Percentiles rank a stretch among this genome's conserved stretches.
Evolutionary conservation across 2,113 vertebrate genomes (phyloP).

Genomic region (Pluvialis apricaria): DNA sequence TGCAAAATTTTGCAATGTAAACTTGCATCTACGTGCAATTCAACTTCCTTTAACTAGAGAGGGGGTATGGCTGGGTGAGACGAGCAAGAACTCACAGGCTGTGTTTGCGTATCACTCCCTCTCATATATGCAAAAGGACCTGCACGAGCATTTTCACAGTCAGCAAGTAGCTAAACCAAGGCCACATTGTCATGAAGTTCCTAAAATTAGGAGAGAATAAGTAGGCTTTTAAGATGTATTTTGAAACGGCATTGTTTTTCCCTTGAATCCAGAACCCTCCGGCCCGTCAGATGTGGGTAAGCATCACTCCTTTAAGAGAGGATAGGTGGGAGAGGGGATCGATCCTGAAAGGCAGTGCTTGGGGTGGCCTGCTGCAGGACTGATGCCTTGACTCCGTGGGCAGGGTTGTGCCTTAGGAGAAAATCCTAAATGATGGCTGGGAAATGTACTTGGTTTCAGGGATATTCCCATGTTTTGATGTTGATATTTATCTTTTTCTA

Average conservation of each 20-base stretch:
- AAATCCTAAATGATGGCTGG: not conserved
- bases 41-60: not conserved
- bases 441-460: not conserved
- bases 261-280: not conserved
- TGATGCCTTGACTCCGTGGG: not conserved
- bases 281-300: not conserved
- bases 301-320: not conserved
- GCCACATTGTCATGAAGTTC: not conserved
- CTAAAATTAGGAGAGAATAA: not conserved
- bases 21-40: not conserved
- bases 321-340: not conserved
- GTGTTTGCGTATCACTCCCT: not conserved
- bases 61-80: rapidly evolving
- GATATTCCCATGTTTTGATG: not conserved
- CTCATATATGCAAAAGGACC: not conserved
- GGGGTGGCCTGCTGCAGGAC: not conserved
- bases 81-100: not conserved
- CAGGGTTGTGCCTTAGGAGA: not conserved
- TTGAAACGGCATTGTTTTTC: not conserved
- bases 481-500: not conserved
- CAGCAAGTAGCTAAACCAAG: not conserved
- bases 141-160: not conserved
- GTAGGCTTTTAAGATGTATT: not conserved
- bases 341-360: not conserved
- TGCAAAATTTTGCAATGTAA: not conserved